phyloP scores from a whole-genome alignment of 2,797 vertebrate species.

The Periophthalmus magnuspinnatus region DNA sequence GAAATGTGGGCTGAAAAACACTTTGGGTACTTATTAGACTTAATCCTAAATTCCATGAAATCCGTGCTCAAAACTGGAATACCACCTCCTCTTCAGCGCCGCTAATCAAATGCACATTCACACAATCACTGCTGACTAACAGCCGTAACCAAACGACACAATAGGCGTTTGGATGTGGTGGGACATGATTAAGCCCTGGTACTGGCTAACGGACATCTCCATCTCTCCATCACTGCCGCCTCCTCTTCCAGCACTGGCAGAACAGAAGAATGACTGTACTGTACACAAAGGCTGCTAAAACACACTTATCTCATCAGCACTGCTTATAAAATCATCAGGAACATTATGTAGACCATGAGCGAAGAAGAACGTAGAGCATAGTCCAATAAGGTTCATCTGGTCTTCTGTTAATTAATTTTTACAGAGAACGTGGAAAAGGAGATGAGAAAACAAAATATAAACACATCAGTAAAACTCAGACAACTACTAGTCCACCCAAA shows the following conservation, averaged over 20 bases:
- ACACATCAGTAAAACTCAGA: too few species aligned
- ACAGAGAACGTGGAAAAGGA: too few species aligned
- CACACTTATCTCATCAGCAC: not conserved
- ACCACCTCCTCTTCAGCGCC: conserved; percentile 16
- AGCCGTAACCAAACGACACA: conserved; percentile 10
- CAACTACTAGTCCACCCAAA: too few species aligned
- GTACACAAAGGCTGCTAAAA: conserved; percentile 8
- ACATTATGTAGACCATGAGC: not conserved
- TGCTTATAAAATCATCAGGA: not conserved
- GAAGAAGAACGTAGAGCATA: too few species aligned
- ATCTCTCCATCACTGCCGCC: conserved; percentile 17
- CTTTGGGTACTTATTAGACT: conserved; percentile 1
- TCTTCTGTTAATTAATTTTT: too few species aligned
- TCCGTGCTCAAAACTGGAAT: conserved; percentile 3
- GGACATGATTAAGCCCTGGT: conserved; percentile 7
- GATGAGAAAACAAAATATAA: too few species aligned
- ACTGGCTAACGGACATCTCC: conserved; percentile 16
- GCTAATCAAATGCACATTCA: conserved; percentile 14
- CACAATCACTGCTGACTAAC: conserved; percentile 18
- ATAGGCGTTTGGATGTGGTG: conserved; percentile 1
- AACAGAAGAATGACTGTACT: conserved; percentile 6
- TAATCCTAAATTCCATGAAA: conserved; percentile 18
- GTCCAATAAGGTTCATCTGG: too few species aligned
- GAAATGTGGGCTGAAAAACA: conserved; percentile 9
- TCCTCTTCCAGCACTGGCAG: conserved; percentile 17